Conservation (phyloP, 2,797 vertebrate species). For the Alauda arvensis region DNA sequence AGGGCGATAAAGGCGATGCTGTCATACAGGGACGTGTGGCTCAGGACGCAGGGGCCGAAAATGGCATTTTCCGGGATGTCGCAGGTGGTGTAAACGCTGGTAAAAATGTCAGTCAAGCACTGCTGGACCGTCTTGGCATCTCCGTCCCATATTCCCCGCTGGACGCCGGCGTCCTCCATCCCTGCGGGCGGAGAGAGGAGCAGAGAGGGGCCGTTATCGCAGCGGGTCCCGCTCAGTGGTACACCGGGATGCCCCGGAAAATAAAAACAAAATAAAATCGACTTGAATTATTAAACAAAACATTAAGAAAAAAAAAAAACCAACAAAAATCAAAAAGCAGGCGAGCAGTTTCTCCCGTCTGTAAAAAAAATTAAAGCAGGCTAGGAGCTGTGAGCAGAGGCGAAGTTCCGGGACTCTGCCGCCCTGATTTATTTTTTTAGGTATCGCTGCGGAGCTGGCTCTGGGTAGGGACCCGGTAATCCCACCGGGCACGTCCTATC, state of each 20-base stretch:
- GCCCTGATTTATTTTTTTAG: neutral
- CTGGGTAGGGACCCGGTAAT: neutral
- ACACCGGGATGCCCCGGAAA: neutral
- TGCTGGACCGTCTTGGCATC: constrained; percentile 96
- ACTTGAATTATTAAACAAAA: neutral
- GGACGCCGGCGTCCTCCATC: constrained; percentile 90
- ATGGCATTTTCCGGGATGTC: constrained; percentile 95
- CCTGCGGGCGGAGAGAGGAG: constrained; percentile 8
- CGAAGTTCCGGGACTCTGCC: neutral
- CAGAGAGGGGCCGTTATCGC: neutral
- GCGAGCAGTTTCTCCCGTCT: neutral
- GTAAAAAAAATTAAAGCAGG: neutral
- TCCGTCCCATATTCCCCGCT: constrained; percentile 88
- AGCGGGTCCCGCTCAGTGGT: neutral
- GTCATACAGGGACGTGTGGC: constrained; percentile 96
- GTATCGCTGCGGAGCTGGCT: neutral
- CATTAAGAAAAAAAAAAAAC: neutral
- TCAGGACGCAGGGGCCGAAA: constrained; percentile 93
- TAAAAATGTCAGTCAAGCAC: constrained; percentile 96
- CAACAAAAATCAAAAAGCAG: too few relatives aligned
- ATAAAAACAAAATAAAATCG: neutral
- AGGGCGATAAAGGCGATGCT: constrained; percentile 97
- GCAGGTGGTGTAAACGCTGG: constrained; percentile 95
- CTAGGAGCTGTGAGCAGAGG: neutral
- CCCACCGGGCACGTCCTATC: neutral